Conservation (phyloP, 1,140 invertebrate genomes). For the Caenorhabditis latens region DNA sequence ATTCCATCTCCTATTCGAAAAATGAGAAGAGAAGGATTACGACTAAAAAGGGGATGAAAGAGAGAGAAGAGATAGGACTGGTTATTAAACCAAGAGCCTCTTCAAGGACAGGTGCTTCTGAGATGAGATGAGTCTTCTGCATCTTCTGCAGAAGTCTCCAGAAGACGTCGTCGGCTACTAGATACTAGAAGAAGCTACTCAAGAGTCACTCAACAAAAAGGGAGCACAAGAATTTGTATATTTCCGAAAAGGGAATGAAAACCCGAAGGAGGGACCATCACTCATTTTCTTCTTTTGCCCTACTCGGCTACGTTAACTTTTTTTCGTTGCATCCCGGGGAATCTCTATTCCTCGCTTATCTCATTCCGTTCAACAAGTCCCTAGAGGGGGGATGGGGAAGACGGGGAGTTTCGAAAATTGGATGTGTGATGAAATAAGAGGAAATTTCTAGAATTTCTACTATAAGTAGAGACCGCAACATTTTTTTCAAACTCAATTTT, state of each 20-base stretch:
- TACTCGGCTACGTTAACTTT: slow-evolving; percentile 52
- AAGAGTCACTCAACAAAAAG: slow-evolving; percentile 32
- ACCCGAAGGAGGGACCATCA: slow-evolving; percentile 14
- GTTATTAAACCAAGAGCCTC: slow-evolving; percentile 26
- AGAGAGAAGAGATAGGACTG: not conserved
- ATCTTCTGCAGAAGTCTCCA: not conserved
- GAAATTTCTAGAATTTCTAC: no score
- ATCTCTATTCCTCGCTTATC: slow-evolving; percentile 35
- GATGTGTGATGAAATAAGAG: not conserved
- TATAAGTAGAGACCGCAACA: no score
- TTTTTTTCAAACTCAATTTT: no score
- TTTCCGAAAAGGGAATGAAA: slow-evolving; percentile 31
- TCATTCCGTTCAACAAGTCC: slow-evolving; percentile 8
- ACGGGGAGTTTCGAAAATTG: not conserved
- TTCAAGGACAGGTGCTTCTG: not conserved
- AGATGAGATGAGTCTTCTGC: not conserved
- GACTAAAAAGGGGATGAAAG: not conserved
- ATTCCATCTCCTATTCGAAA: slow-evolving; percentile 19
- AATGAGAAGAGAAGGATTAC: not conserved
- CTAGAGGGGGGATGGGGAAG: not conserved
- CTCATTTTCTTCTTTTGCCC: slow-evolving; percentile 34
- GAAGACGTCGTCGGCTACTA: not conserved
- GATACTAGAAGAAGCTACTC: slow-evolving; percentile 33
- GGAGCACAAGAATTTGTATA: slow-evolving; percentile 51
- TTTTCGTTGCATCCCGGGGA: not conserved